A percentile compares a stretch with the other conserved stretches of the same genome.
Evolutionary conservation across 1,140 invertebrate species (phyloP).

Genomic region (Pogonomyrmex californicus): DNA sequence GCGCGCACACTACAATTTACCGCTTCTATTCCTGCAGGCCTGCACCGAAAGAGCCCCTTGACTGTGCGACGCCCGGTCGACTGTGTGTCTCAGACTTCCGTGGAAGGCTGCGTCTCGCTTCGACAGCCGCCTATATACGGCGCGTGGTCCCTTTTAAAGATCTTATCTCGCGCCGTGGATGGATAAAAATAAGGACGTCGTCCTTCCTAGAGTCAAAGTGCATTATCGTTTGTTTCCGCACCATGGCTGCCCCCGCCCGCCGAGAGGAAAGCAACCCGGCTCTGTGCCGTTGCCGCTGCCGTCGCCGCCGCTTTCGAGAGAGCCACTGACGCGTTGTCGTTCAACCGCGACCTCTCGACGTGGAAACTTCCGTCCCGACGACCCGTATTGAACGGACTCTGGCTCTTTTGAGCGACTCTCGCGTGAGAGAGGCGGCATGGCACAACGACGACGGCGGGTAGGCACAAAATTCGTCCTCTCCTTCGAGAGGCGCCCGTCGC

Average conservation of each 20-base stretch:
- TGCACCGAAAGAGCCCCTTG: constrained; percentile 39
- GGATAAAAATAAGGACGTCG: constrained; percentile 55
- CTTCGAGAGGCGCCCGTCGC: not conserved
- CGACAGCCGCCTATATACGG: not conserved
- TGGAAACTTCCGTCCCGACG: constrained; percentile 68
- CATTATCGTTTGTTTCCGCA: constrained; percentile 44
- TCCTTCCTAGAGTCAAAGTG: constrained; percentile 42
- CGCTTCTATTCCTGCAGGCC: constrained; percentile 27
- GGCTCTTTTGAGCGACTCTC: constrained; percentile 55
- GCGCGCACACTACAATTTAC: constrained; percentile 56
- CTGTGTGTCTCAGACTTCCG: constrained; percentile 25
- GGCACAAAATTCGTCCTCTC: constrained; percentile 37
- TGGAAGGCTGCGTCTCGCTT: constrained; percentile 22
- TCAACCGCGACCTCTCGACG: constrained; percentile 62
- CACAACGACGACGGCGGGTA: not conserved
- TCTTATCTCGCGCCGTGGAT: constrained; percentile 44
- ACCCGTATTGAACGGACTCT: constrained; percentile 57
- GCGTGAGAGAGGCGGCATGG: constrained; percentile 4
- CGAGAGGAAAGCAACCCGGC: not conserved
- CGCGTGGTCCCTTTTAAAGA: constrained; percentile 36
- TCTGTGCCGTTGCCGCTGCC: not conserved
- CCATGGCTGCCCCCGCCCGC: not conserved
- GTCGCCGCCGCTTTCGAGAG: constrained; percentile 16
- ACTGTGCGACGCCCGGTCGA: constrained; percentile 26
- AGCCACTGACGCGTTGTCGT: constrained; percentile 42